Evolutionary conservation across 2,888 invertebrate genomes (phyloP), one percentile per base, ranked within the genome.

Genomic region (Graphium colonna): DNA sequence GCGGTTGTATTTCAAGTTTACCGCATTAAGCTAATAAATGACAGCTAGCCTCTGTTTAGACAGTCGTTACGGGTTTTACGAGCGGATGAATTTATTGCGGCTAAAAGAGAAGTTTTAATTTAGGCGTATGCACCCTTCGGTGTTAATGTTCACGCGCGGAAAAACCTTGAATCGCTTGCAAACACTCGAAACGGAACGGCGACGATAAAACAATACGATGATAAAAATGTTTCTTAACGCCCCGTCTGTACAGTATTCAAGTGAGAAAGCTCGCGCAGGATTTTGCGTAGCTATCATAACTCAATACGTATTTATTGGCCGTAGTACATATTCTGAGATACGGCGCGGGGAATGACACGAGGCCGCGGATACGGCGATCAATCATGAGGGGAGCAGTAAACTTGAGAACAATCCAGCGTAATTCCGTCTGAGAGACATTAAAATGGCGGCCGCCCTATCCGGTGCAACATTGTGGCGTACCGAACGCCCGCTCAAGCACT

Each of bases 371-470:
- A 86, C 86, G 79, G 86, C 88, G 83, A 89, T 88, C 88, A 88
- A 89, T 88, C 88, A 89, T 71, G 79, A 75, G 73, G 77, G 77
- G 79, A 75, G 87, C 84, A 83, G 80, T 89, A 89, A 89, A 89
- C 73, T 73, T 75, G 86, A 87, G 88, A 89, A 89, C 88, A 89
- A 89, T 88, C 86, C 88, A 79, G 88, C 86, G 88, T 89, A 88
- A 88, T 88, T 89, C 88, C 88, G 87, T 82, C 84, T 74, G 83
- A 83, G 79, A 77, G 87, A 89, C 88, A 88, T 89, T 89, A 89
- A 89, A 86, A 87, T 80, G 77, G 79, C 83, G 73, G 80, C 82
- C 85, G 87, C 87, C 88, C 87, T 87, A 88, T 89, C 88, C 88
- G 88, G 88, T 80, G 86, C 86, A 87, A 89, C 88, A 86, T 75